phyloP scores from a whole-genome alignment of 2,113 vertebrate genomes.

The Seriola aureovittata region DNA sequence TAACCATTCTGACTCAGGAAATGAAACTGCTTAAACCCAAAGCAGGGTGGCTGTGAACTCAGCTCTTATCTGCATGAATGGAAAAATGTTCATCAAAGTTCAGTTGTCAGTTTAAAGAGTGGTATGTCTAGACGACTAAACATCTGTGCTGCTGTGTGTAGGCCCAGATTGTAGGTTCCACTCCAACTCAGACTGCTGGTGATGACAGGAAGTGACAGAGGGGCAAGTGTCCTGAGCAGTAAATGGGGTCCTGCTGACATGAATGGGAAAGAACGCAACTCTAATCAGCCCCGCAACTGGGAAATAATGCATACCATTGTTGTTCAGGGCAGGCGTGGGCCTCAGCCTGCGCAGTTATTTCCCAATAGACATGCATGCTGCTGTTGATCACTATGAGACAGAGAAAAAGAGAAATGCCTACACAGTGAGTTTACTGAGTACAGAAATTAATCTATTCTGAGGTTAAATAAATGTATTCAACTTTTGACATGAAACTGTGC shows the following conservation, averaged over 20 bases:
- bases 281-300: slow-evolving; percentile 77
- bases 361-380: slow-evolving; percentile 59
- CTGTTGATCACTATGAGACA: slow-evolving; percentile 56
- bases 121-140: background rate
- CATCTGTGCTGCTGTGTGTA: background rate
- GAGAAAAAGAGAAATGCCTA: slow-evolving; percentile 54
- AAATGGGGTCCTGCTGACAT: slow-evolving; percentile 80
- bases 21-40: slow-evolving; percentile 48
- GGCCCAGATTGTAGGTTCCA: slow-evolving; percentile 23
- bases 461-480: slow-evolving; percentile 41
- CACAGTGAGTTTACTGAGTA: slow-evolving; percentile 36
- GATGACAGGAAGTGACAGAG: slow-evolving; percentile 77
- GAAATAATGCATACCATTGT: slow-evolving; percentile 84
- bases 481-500: background rate
- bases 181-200: slow-evolving; percentile 28
- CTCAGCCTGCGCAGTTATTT: slow-evolving; percentile 76
- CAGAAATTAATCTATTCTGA: slow-evolving; percentile 14
- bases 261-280: slow-evolving; percentile 81
- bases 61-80: slow-evolving; percentile 26
- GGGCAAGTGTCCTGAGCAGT: slow-evolving; percentile 71
- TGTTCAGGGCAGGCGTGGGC: slow-evolving; percentile 76
- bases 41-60: slow-evolving; percentile 17
- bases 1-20: slow-evolving; percentile 64
- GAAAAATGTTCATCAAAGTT: slow-evolving; percentile 7
- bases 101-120: slow-evolving; percentile 8